A percentile compares a stretch with the other conserved stretches of the same genome.
Evolutionary conservation across 1,140 invertebrate genomes (phyloP).

Genomic region (Neodiprion fabricii): DNA sequence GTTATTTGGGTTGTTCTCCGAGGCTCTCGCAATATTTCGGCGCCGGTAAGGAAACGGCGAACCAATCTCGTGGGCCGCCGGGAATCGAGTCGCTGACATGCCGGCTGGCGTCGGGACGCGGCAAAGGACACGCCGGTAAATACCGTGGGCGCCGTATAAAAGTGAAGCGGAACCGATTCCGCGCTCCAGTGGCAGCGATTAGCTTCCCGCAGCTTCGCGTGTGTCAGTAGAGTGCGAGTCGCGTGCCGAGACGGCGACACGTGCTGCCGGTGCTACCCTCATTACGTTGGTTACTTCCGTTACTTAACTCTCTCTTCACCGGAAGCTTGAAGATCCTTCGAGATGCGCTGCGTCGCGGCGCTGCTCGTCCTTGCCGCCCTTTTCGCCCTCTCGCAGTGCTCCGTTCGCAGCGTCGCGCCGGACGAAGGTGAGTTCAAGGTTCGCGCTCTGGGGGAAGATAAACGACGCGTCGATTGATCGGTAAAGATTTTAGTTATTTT

Average conservation of each 20-base stretch:
- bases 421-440: conserved; percentile 44
- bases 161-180: conserved; percentile 47
- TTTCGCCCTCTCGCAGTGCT: conserved; percentile 29
- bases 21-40: no score
- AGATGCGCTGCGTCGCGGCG: conserved; percentile 28
- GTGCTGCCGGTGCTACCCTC: conserved; percentile 17
- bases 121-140: conserved; percentile 9
- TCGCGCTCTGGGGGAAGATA: background rate
- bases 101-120: background rate
- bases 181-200: conserved; percentile 43
- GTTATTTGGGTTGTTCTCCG: no score
- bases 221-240: no score
- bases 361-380: conserved; percentile 40
- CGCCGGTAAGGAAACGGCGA: no score
- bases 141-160: conserved; percentile 61
- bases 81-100: no score
- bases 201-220: no score
- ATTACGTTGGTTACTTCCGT: background rate
- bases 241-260: conserved; percentile 7
- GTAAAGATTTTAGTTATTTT: no score
- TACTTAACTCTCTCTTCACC: background rate
- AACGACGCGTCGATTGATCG: background rate
- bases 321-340: background rate
- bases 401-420: conserved; percentile 33
- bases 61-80: no score